Evolutionary conservation across 2,113 vertebrate species (phyloP).

Genomic region (Sylvietta virens): DNA sequence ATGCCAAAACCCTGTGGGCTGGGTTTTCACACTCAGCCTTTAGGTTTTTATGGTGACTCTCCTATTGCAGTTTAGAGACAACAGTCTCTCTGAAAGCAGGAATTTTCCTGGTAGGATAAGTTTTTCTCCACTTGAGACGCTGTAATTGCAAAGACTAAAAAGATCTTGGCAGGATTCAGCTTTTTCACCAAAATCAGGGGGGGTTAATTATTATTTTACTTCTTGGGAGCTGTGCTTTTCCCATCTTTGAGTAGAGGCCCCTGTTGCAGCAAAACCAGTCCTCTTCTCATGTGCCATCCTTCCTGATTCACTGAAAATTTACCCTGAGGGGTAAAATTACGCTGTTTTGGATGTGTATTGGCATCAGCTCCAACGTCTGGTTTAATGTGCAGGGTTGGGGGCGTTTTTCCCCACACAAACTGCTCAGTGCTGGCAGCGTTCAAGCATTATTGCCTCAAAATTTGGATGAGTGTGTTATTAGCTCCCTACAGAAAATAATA

Average conservation of each 20-base stretch:
- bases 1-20: slow-evolving; percentile 22
- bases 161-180: neutral
- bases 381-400: neutral
- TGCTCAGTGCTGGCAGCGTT: neutral
- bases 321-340: neutral
- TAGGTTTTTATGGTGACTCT: slow-evolving; percentile 28
- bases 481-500: neutral
- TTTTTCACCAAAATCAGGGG: neutral
- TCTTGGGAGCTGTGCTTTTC: neutral
- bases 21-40: slow-evolving; percentile 24
- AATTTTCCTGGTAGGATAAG: neutral
- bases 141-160: neutral
- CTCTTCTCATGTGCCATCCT: neutral
- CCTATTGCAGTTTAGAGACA: slow-evolving; percentile 68
- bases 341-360: neutral
- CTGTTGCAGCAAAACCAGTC: neutral
- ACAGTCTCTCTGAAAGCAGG: neutral
- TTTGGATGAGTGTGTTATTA: neutral
- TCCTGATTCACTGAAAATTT: neutral
- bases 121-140: neutral
- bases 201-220: neutral
- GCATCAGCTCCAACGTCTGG: neutral
- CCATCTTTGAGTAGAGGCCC: neutral
- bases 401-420: neutral
- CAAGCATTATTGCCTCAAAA: neutral